These are phyloP conservation scores for Panagrolaimus sp. DNA, from an alignment of 1,140 invertebrate species.

Conservation along the genomic window DNA sequence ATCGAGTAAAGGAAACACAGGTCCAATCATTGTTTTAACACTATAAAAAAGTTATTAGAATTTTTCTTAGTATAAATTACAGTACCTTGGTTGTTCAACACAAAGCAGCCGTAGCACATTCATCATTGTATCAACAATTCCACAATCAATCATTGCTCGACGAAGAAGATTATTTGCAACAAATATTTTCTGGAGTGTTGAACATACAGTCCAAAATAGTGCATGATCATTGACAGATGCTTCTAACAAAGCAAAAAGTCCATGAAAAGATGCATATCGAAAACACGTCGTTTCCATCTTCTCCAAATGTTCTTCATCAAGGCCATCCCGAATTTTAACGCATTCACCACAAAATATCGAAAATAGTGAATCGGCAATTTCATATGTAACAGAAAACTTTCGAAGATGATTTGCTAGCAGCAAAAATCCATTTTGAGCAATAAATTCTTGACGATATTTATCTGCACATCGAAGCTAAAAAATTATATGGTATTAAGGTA, in stretches of 20 bases:
- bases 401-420: slow-evolving; percentile 33
- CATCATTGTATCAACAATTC: slow-evolving; percentile 33
- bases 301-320: slow-evolving; percentile 35
- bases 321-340: slow-evolving; percentile 29
- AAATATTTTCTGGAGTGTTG: slow-evolving; percentile 48
- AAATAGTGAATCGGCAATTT: slow-evolving; percentile 40
- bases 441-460: slow-evolving; percentile 31
- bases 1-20: slow-evolving; percentile 34
- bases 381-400: slow-evolving; percentile 29
- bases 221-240: slow-evolving; percentile 32
- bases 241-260: slow-evolving; percentile 38
- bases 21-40: slow-evolving; percentile 18
- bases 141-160: slow-evolving; percentile 35
- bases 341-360: slow-evolving; percentile 44
- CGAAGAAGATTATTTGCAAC: slow-evolving; percentile 34
- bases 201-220: slow-evolving; percentile 45
- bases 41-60: background rate
- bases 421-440: slow-evolving; percentile 33
- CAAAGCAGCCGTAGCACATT: slow-evolving; percentile 37
- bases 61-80: slow-evolving; percentile 9
- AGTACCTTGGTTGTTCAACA: slow-evolving; percentile 20
- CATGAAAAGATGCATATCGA: slow-evolving; percentile 36
- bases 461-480: slow-evolving; percentile 33
- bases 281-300: slow-evolving; percentile 31
- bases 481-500: background rate